These are phyloP conservation scores for Amphipoea oculea DNA, from an alignment of 2,888 invertebrate genomes.

Conservation along the genomic window DNA sequence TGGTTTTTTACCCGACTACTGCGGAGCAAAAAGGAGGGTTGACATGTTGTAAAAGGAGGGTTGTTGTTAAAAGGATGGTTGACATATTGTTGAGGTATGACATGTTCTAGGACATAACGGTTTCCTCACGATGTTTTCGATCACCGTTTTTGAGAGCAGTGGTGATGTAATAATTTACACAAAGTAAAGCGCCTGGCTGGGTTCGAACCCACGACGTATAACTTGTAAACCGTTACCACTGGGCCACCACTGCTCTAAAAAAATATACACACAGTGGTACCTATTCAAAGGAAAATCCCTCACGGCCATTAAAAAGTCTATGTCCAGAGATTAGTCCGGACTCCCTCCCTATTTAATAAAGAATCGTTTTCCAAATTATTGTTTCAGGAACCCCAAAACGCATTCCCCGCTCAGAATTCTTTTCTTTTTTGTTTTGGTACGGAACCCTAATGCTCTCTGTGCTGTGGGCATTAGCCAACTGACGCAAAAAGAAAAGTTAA, in stretches of 20 bases:
- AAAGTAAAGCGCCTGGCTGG: neutral
- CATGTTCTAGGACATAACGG: no score
- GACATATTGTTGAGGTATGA: no score
- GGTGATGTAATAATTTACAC: neutral
- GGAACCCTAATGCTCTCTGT: constrained; percentile 36
- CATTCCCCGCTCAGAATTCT: neutral
- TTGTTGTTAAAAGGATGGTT: no score
- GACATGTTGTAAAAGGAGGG: no score
- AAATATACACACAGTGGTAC: no score
- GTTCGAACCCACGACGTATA: neutral
- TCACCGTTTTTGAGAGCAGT: neutral
- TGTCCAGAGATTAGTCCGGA: neutral
- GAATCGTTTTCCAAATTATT: constrained; percentile 6
- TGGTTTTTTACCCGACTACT: neutral
- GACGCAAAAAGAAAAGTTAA: constrained; percentile 32
- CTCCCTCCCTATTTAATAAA: neutral
- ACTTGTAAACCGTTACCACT: neutral
- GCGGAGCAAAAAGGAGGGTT: no score
- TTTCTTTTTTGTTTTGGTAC: constrained; percentile 22
- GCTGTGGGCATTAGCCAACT: constrained; percentile 30
- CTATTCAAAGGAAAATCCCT: neutral
- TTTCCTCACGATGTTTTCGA: no score
- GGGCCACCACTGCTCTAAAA: neutral
- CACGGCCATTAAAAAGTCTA: neutral
- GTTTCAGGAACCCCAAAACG: constrained; percentile 7